Evolutionary conservation across 2,113 vertebrate genomes (phyloP), one percentile per base, ranked within the genome.

Genomic region (Rutilus rutilus): DNA sequence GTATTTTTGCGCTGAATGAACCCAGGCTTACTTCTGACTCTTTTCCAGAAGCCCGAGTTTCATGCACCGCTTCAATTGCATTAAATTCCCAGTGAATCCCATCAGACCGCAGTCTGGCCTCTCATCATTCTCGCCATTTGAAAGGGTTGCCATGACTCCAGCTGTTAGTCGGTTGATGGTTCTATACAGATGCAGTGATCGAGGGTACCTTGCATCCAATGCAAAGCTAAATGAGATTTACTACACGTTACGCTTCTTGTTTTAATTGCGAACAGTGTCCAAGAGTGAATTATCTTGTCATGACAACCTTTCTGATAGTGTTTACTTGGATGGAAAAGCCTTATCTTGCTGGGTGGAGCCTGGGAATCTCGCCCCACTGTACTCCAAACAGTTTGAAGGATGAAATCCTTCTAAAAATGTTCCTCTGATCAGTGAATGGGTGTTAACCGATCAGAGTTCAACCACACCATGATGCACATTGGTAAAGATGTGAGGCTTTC

Each of bases 71-170:
- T 25, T 69, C 15, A 14, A 33, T 67, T 82, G 62, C 17, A 21
- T 36, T 52, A 65, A 81, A 69, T 25, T 52, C 45, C 27, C 62
- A 69, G 19, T 23, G 62, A 64, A 21, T 78, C 60, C 47, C 81
- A 25, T 27, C 67, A 78, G 23, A 21, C 17, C 17, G 25, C 6
- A 25, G n/a, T 47, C 23, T 36, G 65, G 17, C 67, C 88, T 82
- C 69, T 73, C 23, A 74, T 90, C 87, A 88, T 27, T 47, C 80
- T 88, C 50, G 54, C 27, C 54, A 73, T 85, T 76, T 88, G 67
- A 54, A 59, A 85, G 82, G 39, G 87, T 91, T 90, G 33, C 91
- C 83, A 86, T 91, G 88, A 86, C 71, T 78, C 80, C 62, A 82
- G 62, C 62, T 82, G 79, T 82, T 78, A 21, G 50, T 80, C 5